These are phyloP conservation scores for Somateria mollissima DNA, from an alignment of 2,797 vertebrate genomes.

Conservation along the genomic window DNA sequence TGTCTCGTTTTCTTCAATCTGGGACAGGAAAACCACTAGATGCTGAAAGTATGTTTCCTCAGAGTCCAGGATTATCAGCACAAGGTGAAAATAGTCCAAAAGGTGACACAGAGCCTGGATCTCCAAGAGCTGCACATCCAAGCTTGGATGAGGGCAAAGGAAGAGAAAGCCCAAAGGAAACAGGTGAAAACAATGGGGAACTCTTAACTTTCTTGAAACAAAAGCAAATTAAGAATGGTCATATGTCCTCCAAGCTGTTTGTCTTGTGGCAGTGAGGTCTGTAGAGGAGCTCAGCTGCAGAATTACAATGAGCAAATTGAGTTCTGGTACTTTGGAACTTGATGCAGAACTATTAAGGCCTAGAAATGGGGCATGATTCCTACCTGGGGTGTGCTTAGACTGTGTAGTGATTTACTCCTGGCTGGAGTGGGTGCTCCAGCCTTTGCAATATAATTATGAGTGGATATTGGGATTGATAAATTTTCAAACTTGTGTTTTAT, in stretches of 20 bases:
- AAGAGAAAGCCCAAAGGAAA: background rate
- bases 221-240: background rate
- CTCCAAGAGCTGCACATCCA: constrained; percentile 25
- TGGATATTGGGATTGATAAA: background rate
- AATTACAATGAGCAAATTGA: background rate
- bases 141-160: background rate
- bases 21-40: constrained; percentile 48
- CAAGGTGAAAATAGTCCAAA: constrained; percentile 59
- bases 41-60: background rate
- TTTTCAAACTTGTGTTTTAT: background rate
- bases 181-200: background rate
- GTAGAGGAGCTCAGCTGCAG: background rate
- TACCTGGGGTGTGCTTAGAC: background rate
- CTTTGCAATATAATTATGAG: background rate
- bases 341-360: background rate
- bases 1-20: background rate
- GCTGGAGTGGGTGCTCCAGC: background rate
- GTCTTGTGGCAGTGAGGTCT: background rate
- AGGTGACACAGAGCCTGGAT: background rate
- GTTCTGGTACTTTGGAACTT: background rate
- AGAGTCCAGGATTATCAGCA: constrained; percentile 14
- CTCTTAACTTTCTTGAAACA: background rate
- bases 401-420: background rate
- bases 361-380: fast-evolving
- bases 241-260: background rate